These are phyloP conservation scores for Saccopteryx bilineata DNA, from an alignment of 2,113 vertebrate genomes.

Conservation along the genomic window DNA sequence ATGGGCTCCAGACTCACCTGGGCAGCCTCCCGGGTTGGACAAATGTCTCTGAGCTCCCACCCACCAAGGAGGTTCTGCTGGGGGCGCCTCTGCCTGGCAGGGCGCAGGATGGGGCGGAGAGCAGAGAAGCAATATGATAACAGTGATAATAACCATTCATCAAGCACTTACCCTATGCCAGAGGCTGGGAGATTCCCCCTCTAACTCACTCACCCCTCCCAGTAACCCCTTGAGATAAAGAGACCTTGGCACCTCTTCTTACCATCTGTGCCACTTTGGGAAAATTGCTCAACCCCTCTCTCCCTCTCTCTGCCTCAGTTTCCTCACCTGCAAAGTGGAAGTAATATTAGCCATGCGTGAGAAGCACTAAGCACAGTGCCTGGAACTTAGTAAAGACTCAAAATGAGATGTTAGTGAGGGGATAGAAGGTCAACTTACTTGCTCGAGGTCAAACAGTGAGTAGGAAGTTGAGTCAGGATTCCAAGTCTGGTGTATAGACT, in stretches of 20 bases:
- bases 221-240: neutral
- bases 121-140: neutral
- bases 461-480: neutral
- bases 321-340: neutral
- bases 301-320: constrained; percentile 20
- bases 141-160: neutral
- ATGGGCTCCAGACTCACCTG: neutral
- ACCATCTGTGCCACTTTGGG: neutral
- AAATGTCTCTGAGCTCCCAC: neutral
- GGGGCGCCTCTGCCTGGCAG: neutral
- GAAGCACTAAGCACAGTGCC: neutral
- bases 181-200: neutral
- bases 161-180: neutral
- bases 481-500: neutral
- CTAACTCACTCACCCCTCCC: neutral
- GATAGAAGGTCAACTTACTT: neutral
- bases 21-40: neutral
- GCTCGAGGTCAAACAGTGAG: neutral
- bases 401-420: neutral
- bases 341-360: fast-evolving
- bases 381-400: neutral
- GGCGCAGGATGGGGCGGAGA: neutral
- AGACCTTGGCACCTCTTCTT: neutral
- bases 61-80: neutral
- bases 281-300: neutral